phyloP scores from a whole-genome alignment of 2,113 vertebrate species.

The Orycteropus afer region DNA sequence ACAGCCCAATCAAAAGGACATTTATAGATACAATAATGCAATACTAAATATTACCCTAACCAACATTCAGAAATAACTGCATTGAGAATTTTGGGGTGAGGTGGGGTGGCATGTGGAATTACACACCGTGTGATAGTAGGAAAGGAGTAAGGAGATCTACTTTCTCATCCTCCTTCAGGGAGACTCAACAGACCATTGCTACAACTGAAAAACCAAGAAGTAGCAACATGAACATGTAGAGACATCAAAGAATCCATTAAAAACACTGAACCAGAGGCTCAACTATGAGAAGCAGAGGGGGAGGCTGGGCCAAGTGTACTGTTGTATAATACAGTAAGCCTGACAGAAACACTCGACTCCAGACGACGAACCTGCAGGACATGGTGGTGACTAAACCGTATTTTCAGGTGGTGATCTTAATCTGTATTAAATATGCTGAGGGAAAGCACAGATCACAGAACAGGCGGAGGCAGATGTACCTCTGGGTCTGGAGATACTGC shows the following conservation, averaged over 20 bases:
- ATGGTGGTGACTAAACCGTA: neutral
- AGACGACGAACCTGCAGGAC: neutral
- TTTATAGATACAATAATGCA: neutral
- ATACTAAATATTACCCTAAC: constrained; percentile 16
- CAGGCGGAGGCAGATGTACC: neutral
- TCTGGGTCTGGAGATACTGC: too few relatives aligned
- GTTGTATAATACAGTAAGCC: neutral
- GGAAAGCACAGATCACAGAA: neutral
- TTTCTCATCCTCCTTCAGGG: neutral
- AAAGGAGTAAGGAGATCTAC: neutral
- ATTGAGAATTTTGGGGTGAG: neutral
- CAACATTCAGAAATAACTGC: neutral
- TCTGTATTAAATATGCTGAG: too few relatives aligned
- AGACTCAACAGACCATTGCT: neutral
- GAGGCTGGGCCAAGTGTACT: neutral
- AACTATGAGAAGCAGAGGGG: neutral
- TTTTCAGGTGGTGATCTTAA: too few relatives aligned
- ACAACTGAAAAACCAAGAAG: constrained; percentile 2
- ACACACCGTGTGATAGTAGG: neutral
- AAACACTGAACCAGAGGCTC: neutral
- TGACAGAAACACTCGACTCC: neutral
- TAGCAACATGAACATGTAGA: neutral
- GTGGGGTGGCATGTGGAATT: neutral
- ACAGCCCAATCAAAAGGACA: constrained; percentile 6
- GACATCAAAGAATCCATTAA: neutral